Conservation (phyloP, 2,113 vertebrate genomes). For the Crotalus tigris region DNA sequence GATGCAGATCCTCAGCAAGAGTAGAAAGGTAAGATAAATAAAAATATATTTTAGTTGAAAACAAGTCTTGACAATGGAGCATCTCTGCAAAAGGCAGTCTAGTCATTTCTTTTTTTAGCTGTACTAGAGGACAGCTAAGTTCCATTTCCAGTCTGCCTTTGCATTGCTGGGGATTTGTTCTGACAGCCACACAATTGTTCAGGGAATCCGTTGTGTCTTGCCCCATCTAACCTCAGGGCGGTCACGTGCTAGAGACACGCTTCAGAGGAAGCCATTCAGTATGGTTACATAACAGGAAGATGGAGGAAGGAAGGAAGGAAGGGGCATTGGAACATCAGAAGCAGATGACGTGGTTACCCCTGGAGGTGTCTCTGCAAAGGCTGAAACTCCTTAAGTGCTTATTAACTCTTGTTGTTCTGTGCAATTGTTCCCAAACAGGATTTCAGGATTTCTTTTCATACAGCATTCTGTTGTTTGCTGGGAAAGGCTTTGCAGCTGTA, state of each 20-base stretch:
- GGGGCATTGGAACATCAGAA: neutral
- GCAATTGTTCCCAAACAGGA: neutral
- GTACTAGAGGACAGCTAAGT: constrained; percentile 20
- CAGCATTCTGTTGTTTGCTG: neutral
- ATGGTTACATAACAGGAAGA: constrained; percentile 40
- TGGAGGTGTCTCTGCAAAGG: neutral
- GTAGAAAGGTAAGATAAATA: neutral
- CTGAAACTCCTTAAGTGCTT: neutral
- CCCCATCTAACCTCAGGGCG: neutral
- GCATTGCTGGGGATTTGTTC: neutral
- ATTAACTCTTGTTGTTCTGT: neutral
- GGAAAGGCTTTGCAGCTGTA: neutral
- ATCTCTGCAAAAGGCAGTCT: neutral
- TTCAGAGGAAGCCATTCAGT: constrained; percentile 33
- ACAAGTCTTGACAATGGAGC: neutral
- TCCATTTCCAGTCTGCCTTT: constrained; percentile 29
- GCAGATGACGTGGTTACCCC: fast-evolving
- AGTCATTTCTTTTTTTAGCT: neutral
- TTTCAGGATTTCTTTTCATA: neutral
- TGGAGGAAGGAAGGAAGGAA: neutral
- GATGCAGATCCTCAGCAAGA: neutral
- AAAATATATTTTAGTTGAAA: neutral
- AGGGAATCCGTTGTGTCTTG: constrained; percentile 4
- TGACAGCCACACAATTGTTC: constrained; percentile 30
- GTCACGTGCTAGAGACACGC: constrained; percentile 10